phyloP scores from a whole-genome alignment of 1,140 invertebrate species.

The Ceratoteleas bidentatus region DNA sequence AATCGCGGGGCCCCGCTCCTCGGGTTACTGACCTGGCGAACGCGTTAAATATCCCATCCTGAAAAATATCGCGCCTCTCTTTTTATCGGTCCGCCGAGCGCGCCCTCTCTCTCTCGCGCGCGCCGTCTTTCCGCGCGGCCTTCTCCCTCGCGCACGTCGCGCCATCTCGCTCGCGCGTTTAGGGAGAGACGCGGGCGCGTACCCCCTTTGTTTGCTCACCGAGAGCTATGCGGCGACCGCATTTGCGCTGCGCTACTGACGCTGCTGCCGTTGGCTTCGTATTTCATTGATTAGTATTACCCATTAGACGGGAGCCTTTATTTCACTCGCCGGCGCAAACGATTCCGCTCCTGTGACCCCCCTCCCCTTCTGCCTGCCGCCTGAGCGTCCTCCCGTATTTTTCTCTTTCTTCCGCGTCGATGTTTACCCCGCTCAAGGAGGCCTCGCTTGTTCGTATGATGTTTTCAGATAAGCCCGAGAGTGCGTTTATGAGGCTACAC shows the following conservation, averaged over 20 bases:
- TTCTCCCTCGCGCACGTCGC: constrained; percentile 41
- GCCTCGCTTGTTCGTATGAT: constrained; percentile 54
- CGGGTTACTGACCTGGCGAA: constrained; percentile 80
- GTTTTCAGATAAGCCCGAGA: constrained; percentile 59
- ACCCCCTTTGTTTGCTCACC: constrained; percentile 77
- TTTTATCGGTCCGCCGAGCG: constrained; percentile 41
- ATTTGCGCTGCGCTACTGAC: constrained; percentile 65
- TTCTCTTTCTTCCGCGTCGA: constrained; percentile 52
- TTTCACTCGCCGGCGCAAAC: constrained; percentile 66
- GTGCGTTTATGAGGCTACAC: constrained; percentile 59
- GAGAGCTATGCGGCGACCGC: constrained; percentile 67
- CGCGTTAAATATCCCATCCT: constrained; percentile 81
- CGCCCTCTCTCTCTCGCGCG: constrained; percentile 22
- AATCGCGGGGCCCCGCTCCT: constrained; percentile 76
- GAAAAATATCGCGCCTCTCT: constrained; percentile 79
- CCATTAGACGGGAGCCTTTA: constrained; percentile 79
- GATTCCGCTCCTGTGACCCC: constrained; percentile 56
- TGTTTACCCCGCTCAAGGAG: constrained; percentile 52
- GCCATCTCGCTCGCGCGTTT: constrained; percentile 50
- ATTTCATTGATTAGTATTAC: constrained; percentile 81
- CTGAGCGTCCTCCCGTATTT: constrained; percentile 41
- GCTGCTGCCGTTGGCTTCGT: constrained; percentile 70
- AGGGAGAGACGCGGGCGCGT: constrained; percentile 70
- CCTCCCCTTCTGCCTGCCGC: constrained; percentile 6
- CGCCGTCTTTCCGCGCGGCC: constrained; percentile 48